phyloP scores from a whole-genome alignment of 1,140 invertebrate species.

The Drosophila ambigua region DNA sequence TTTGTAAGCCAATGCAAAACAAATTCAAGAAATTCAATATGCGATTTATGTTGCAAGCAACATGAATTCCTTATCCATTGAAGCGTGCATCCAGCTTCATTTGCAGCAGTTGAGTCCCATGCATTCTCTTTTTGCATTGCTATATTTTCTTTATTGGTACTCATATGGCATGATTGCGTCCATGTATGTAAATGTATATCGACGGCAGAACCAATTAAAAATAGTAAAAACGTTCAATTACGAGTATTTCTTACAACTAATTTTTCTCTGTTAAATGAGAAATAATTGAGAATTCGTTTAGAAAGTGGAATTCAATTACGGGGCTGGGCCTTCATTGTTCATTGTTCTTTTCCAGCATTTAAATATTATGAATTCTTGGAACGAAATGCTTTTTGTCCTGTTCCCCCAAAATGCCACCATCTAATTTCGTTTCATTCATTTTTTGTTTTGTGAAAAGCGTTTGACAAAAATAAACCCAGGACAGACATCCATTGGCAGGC shows the following conservation, averaged over 20 bases:
- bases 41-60: slow-evolving; percentile 42
- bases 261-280: too few species aligned
- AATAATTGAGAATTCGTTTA: background rate
- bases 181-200: background rate
- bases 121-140: background rate
- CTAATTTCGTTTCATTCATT: slow-evolving; percentile 45
- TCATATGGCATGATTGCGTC: too few species aligned
- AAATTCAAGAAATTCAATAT: slow-evolving; percentile 55
- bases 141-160: background rate
- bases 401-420: slow-evolving; percentile 23
- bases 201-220: background rate
- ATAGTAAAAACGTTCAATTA: too few species aligned
- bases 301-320: background rate
- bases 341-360: too few species aligned
- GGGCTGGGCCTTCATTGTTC: background rate
- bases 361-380: background rate
- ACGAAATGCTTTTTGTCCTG: slow-evolving; percentile 2
- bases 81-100: slow-evolving; percentile 40
- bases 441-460: slow-evolving; percentile 32
- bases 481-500: slow-evolving; percentile 37
- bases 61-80: slow-evolving; percentile 37
- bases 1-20: slow-evolving; percentile 27
- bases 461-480: slow-evolving; percentile 61
- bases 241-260: background rate
- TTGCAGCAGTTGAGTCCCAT: slow-evolving; percentile 28